A percentile compares a stretch with the other conserved stretches of the same genome.
Evolutionary conservation across 1,140 invertebrate genomes (phyloP).

Genomic region (Trichonephila clavata): DNA sequence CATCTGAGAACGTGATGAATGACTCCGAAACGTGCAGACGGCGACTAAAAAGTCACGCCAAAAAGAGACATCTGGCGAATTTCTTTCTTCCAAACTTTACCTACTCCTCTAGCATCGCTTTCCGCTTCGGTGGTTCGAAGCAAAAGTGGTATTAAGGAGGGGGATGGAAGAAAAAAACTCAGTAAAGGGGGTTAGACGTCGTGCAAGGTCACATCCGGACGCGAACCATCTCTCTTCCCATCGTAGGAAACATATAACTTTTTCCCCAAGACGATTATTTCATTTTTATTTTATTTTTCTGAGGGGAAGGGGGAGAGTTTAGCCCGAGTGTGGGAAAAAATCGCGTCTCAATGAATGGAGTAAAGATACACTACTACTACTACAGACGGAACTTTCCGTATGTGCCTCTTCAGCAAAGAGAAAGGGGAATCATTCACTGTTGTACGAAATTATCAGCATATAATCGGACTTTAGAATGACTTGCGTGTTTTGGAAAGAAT

Average conservation of each 20-base stretch:
- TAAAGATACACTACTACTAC: constrained; percentile 4
- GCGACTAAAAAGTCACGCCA: neutral
- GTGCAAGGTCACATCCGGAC: constrained; percentile 38
- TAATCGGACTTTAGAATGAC: neutral
- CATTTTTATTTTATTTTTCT: constrained; percentile 27
- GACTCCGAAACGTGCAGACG: neutral
- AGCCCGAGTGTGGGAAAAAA: constrained; percentile 9
- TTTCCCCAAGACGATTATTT: constrained; percentile 25
- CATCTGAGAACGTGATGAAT: neutral
- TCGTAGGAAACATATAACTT: neutral
- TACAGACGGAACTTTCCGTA: neutral
- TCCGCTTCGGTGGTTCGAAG: constrained; percentile 35
- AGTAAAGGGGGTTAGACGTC: constrained; percentile 17
- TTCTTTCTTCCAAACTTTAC: neutral
- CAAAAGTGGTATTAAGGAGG: constrained; percentile 9
- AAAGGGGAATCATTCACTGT: neutral
- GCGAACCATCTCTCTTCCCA: neutral
- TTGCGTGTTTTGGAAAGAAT: constrained; percentile 1
- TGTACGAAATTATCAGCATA: neutral
- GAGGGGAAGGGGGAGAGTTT: neutral
- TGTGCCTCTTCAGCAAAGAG: neutral
- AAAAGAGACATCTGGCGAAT: neutral
- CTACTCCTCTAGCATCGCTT: neutral
- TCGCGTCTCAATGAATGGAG: neutral
- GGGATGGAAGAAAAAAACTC: constrained; percentile 11